phyloP scores from a whole-genome alignment of 2,888 invertebrate genomes.

The Eristalis tenax region DNA sequence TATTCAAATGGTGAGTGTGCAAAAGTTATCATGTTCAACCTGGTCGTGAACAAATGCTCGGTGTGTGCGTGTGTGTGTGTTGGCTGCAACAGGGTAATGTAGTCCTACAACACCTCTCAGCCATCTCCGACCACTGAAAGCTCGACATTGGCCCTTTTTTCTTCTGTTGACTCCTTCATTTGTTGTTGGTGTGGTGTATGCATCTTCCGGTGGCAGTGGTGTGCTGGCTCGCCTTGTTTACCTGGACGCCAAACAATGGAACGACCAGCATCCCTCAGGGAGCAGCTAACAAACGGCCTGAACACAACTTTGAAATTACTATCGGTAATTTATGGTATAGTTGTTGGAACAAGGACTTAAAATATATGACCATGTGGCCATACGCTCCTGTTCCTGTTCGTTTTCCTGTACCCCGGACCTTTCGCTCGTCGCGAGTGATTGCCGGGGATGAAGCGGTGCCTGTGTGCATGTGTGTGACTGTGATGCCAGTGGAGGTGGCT shows the following conservation, averaged over 20 bases:
- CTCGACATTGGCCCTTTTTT: background rate
- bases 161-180: background rate
- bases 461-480: background rate
- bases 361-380: slow-evolving; percentile 68
- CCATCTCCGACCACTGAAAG: background rate
- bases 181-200: background rate
- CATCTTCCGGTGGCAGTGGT: slow-evolving; percentile 9
- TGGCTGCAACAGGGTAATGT: slow-evolving; percentile 33
- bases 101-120: slow-evolving; percentile 29
- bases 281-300: slow-evolving; percentile 74
- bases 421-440: slow-evolving; percentile 37
- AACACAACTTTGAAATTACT: slow-evolving; percentile 75
- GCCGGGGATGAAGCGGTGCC: slow-evolving; percentile 13
- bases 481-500: background rate
- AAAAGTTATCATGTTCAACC: slow-evolving; percentile 32
- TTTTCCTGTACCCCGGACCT: slow-evolving; percentile 1
- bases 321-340: slow-evolving; percentile 74
- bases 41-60: slow-evolving; percentile 20
- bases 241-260: slow-evolving; percentile 45
- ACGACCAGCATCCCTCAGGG: slow-evolving; percentile 56
- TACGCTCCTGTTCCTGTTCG: background rate
- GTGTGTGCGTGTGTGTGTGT: background rate
- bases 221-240: slow-evolving; percentile 24
- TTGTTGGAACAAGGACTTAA: slow-evolving; percentile 74
- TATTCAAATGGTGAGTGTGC: slow-evolving; percentile 32